Percentiles rank a stretch among this genome's conserved stretches.
These are phyloP conservation scores for Hyaena hyaena DNA, from an alignment of 2,113 vertebrate genomes.

Conservation along the genomic window DNA sequence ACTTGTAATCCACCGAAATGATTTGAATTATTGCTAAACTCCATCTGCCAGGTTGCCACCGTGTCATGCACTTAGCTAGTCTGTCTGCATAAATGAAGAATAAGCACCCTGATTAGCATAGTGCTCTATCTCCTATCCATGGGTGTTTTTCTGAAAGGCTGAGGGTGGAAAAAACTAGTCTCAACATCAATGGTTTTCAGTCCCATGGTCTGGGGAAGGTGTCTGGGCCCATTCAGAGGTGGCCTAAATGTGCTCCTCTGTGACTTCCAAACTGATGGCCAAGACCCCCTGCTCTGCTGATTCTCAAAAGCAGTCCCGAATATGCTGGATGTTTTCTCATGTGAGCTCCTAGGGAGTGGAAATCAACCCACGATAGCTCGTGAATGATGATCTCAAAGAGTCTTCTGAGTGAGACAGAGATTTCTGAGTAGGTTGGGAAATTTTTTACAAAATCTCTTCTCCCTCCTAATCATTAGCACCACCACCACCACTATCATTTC, in stretches of 20 bases:
- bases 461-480: slow-evolving; percentile 47
- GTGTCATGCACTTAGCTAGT: background rate
- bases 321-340: background rate
- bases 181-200: background rate
- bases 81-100: background rate
- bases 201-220: background rate
- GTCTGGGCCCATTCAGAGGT: background rate
- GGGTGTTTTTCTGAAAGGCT: background rate
- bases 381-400: background rate
- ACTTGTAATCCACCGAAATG: background rate
- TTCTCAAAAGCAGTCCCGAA: background rate
- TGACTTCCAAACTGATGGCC: background rate
- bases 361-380: background rate
- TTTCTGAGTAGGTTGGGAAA: slow-evolving; percentile 16
- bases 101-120: background rate
- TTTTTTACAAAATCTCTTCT: slow-evolving; percentile 37
- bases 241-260: background rate
- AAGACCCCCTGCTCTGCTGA: background rate
- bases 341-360: background rate
- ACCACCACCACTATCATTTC: slow-evolving; percentile 47
- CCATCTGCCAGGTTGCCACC: background rate
- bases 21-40: background rate
- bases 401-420: slow-evolving; percentile 2
- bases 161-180: background rate
- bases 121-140: no score